A percentile compares a stretch with the other conserved stretches of the same genome.
Evolutionary conservation across 2,113 vertebrate genomes (phyloP).

Genomic region (Macrotus californicus): DNA sequence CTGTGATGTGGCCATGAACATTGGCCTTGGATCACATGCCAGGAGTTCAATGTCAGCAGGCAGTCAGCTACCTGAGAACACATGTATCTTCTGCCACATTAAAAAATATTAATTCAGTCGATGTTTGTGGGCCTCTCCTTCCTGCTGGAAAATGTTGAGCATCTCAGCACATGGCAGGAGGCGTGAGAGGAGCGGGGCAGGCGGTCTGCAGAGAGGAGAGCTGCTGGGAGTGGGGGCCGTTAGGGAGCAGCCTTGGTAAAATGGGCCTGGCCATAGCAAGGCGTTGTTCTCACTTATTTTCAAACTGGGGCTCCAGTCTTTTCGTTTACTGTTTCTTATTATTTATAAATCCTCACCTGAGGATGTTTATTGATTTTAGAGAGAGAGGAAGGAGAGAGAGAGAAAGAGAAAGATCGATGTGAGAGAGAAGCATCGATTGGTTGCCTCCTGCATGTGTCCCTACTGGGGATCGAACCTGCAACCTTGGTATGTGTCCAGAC

Average conservation of each 20-base stretch:
- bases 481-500: too few species aligned
- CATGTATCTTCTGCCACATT: neutral
- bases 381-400: too few species aligned
- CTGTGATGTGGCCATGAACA: neutral
- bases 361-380: too few species aligned
- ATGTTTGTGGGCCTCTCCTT: neutral
- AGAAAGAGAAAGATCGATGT: too few species aligned
- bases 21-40: neutral
- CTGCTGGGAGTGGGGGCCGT: neutral
- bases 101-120: neutral
- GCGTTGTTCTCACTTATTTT: neutral
- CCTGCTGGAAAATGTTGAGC: neutral
- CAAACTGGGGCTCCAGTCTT: neutral
- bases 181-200: neutral
- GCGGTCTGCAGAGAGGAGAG: neutral
- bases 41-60: neutral
- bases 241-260: fast-evolving
- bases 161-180: neutral
- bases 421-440: too few species aligned
- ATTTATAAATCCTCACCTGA: too few species aligned
- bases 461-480: too few species aligned
- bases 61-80: neutral
- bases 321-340: too few species aligned
- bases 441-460: too few species aligned
- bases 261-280: neutral